Conservation (phyloP, 1,140 invertebrate species). For the Penaeus chinensis region DNA sequence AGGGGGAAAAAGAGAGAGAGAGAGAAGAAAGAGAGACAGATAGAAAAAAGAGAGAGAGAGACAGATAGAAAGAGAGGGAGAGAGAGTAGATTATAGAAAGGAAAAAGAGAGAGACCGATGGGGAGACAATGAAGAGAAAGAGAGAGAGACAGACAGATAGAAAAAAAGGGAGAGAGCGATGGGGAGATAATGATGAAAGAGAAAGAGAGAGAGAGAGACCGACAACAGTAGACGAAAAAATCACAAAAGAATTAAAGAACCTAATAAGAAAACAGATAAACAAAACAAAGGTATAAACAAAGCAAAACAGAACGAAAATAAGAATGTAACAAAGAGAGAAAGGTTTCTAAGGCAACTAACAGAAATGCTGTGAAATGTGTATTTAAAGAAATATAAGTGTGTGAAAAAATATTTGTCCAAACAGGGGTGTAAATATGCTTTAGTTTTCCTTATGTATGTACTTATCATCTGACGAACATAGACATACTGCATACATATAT, state of each 20-base stretch:
- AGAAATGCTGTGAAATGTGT: too few relatives aligned
- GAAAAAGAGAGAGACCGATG: not conserved
- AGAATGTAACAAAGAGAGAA: too few relatives aligned
- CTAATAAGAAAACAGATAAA: too few relatives aligned
- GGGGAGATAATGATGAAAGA: not conserved
- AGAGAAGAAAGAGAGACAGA: constrained; percentile 6
- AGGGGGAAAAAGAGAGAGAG: not conserved
- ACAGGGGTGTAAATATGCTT: too few relatives aligned
- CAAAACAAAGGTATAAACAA: not conserved
- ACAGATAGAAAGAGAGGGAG: not conserved
- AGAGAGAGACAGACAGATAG: not conserved
- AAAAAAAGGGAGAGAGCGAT: not conserved
- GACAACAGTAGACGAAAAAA: not conserved
- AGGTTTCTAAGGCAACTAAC: too few relatives aligned
- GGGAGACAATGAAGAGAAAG: not conserved
- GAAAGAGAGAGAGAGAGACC: not conserved
- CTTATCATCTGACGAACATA: too few relatives aligned
- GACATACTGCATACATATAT: too few relatives aligned
- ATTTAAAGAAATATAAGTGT: too few relatives aligned
- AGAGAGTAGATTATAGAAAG: not conserved
- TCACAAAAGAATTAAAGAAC: too few relatives aligned
- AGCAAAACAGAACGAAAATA: not conserved
- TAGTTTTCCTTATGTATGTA: too few relatives aligned
- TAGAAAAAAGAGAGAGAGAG: not conserved
- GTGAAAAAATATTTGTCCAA: too few relatives aligned